A percentile compares a stretch with the other conserved stretches of the same genome.
These are phyloP conservation scores for Synergus itoensis DNA, from an alignment of 2,888 invertebrate species.

Conservation along the genomic window DNA sequence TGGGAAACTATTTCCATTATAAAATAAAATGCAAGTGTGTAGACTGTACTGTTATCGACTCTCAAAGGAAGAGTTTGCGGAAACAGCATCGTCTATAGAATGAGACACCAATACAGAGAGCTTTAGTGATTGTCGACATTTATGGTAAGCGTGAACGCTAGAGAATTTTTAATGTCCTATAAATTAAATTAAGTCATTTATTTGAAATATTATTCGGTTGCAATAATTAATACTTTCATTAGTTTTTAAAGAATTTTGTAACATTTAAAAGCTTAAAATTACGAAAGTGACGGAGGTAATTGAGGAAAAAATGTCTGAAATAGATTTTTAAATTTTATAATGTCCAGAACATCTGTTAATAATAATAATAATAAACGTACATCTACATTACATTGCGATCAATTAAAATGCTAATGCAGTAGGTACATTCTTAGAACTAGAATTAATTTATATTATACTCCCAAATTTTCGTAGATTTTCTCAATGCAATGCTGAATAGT, in stretches of 20 bases:
- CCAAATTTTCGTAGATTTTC: no score
- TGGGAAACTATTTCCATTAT: neutral
- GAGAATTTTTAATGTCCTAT: neutral
- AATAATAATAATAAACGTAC: no score
- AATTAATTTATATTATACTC: no score
- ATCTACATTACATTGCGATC: no score
- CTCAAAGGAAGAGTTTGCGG: slow-evolving; percentile 17
- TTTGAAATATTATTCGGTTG: neutral
- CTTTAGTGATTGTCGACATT: neutral
- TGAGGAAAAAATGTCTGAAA: no score
- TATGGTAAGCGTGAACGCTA: neutral
- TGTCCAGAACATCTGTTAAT: no score
- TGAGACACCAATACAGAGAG: neutral
- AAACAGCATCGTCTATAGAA: slow-evolving; percentile 9
- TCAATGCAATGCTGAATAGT: no score
- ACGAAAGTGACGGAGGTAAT: neutral
- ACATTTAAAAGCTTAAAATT: neutral
- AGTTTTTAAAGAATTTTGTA: neutral
- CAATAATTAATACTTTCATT: neutral
- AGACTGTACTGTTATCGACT: slow-evolving; percentile 16
- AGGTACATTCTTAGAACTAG: no score
- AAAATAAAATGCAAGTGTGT: neutral
- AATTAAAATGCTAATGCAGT: no score
- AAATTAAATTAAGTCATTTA: neutral
- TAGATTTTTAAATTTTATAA: no score